These are phyloP conservation scores for Meloidogyne chitwoodi DNA, from an alignment of 1,140 invertebrate species.

Conservation along the genomic window DNA sequence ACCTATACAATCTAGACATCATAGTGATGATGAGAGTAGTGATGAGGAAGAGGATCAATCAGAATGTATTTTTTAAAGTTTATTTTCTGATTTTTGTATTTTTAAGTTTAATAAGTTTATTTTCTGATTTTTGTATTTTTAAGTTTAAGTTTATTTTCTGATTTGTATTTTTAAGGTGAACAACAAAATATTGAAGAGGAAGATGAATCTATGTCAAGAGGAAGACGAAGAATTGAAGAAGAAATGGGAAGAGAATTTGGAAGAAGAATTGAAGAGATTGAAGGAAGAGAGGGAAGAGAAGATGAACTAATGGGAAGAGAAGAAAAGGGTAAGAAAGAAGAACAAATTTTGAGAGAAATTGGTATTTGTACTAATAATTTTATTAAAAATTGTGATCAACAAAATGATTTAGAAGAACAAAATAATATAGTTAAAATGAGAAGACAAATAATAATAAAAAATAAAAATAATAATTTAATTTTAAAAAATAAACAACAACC, in stretches of 20 bases:
- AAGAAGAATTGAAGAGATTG: background rate
- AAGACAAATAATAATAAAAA: background rate
- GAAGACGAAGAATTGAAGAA: background rate
- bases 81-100: too few species aligned
- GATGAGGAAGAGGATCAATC: slow-evolving; percentile 8
- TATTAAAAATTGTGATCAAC: too few species aligned
- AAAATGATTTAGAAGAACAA: too few species aligned
- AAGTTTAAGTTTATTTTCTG: background rate
- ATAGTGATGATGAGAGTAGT: slow-evolving; percentile 47
- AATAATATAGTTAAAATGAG: background rate
- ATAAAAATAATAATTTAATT: background rate
- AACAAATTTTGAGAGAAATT: too few species aligned
- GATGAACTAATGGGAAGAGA: background rate
- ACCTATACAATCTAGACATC: slow-evolving; percentile 46
- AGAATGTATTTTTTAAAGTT: too few species aligned
- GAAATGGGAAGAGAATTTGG: background rate
- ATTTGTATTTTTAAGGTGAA: slow-evolving; percentile 13
- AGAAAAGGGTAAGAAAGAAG: background rate
- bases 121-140: too few species aligned
- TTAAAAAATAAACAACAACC: background rate
- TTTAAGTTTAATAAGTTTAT: too few species aligned
- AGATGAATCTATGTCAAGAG: too few species aligned
- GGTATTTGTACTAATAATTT: too few species aligned
- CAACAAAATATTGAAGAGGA: slow-evolving; percentile 17
- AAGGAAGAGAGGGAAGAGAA: background rate